These are phyloP conservation scores for Aleiodes sp. DNA, from an alignment of 1,140 invertebrate species.

Conservation along the genomic window DNA sequence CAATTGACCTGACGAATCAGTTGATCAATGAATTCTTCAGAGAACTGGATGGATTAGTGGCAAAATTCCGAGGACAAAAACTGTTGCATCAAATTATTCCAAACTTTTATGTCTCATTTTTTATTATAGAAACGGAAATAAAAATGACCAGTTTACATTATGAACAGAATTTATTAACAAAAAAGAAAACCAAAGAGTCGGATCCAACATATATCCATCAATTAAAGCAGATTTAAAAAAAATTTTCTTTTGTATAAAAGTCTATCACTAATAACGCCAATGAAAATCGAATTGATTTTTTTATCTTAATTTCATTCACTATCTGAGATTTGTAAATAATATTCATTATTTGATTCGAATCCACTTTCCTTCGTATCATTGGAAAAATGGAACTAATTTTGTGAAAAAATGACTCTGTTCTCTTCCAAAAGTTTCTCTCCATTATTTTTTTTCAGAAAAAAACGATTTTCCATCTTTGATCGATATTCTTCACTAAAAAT, in stretches of 20 bases:
- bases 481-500: background rate
- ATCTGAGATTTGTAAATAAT: background rate
- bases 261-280: background rate
- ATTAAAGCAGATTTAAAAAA: background rate
- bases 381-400: too few relatives aligned
- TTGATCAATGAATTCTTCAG: too few relatives aligned
- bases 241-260: conserved; percentile 3
- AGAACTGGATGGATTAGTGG: too few relatives aligned
- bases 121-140: background rate
- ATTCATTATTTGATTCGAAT: background rate
- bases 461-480: background rate
- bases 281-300: background rate
- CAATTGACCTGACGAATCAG: too few relatives aligned
- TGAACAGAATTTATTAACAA: conserved; percentile 13
- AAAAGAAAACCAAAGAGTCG: conserved; percentile 3
- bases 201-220: background rate
- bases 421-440: background rate
- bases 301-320: background rate
- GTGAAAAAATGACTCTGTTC: background rate
- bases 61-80: too few relatives aligned
- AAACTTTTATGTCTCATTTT: too few relatives aligned
- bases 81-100: too few relatives aligned
- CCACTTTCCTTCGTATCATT: too few relatives aligned
- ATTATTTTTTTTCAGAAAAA: background rate
- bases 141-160: background rate